These are phyloP conservation scores for Tipula helvola DNA, from an alignment of 2,888 invertebrate genomes.

Conservation along the genomic window DNA sequence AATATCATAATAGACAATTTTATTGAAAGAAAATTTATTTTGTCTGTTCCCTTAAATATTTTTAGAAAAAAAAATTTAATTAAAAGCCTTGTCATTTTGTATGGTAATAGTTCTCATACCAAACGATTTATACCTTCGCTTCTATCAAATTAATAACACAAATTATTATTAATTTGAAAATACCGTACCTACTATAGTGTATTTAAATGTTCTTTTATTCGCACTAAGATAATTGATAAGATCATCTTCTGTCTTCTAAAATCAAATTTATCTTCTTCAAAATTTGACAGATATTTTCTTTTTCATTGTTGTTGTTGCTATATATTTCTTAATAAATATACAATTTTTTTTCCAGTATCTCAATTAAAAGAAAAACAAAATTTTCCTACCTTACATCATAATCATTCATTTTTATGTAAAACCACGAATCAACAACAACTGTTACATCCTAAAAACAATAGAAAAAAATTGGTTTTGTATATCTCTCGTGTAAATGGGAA, in stretches of 20 bases:
- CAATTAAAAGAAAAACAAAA: background rate
- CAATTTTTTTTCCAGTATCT: background rate
- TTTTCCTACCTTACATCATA: background rate
- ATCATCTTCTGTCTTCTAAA: background rate
- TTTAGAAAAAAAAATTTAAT: background rate
- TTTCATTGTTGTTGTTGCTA: background rate
- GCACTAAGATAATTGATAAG: background rate
- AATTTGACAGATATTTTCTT: background rate
- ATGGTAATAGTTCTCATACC: too few species aligned
- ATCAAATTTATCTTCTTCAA: background rate
- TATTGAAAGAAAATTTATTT: background rate
- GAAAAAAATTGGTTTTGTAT: background rate
- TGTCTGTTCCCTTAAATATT: background rate
- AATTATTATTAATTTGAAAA: background rate
- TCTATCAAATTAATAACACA: background rate
- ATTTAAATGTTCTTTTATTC: background rate
- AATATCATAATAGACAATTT: background rate
- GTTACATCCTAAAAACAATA: background rate
- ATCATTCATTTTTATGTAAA: constrained; percentile 4
- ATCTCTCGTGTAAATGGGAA: background rate
- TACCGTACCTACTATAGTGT: background rate
- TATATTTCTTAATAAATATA: background rate
- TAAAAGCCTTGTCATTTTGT: background rate
- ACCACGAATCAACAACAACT: constrained; percentile 4
- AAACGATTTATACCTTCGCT: background rate